Percentiles rank a stretch among this genome's conserved stretches.
Evolutionary conservation across 2,797 vertebrate species (phyloP).

Genomic region (Valencia hispanica): DNA sequence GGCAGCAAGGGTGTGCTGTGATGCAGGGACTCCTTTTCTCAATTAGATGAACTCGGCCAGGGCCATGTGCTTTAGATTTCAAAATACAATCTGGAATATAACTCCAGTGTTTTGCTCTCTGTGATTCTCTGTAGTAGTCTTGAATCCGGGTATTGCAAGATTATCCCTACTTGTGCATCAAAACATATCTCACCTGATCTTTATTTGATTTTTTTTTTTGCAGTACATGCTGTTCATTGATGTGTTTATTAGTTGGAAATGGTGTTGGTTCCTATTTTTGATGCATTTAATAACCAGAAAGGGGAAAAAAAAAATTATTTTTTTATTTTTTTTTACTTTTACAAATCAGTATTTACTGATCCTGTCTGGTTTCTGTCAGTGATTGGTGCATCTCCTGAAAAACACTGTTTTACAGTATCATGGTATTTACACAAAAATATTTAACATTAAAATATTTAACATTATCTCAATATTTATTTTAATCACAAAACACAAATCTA

Average conservation of each 20-base stretch:
- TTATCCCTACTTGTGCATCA: not conserved
- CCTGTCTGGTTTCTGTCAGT: too few relatives aligned
- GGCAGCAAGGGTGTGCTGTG: slow-evolving; percentile 65
- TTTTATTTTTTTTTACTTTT: too few relatives aligned
- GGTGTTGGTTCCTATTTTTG: not conserved
- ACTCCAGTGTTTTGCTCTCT: slow-evolving; percentile 20
- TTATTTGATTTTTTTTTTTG: not conserved
- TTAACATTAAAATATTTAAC: too few relatives aligned
- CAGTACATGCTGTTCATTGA: not conserved
- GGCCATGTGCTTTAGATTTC: slow-evolving; percentile 48
- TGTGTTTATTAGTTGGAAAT: not conserved
- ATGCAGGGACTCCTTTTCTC: slow-evolving; percentile 71
- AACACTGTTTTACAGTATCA: too few relatives aligned
- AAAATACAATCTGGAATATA: slow-evolving; percentile 33
- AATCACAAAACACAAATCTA: too few relatives aligned
- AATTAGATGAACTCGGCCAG: slow-evolving; percentile 82
- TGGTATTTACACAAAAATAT: too few relatives aligned
- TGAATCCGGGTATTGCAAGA: not conserved
- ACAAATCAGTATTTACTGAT: too few relatives aligned
- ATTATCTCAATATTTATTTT: too few relatives aligned
- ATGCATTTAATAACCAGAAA: too few relatives aligned
- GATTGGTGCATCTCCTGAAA: too few relatives aligned
- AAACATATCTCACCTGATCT: not conserved
- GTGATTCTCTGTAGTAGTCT: slow-evolving; percentile 4
- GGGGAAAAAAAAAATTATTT: too few relatives aligned